Evolutionary conservation across 2,888 invertebrate genomes (phyloP).

Genomic region (Proisotoma minuta): DNA sequence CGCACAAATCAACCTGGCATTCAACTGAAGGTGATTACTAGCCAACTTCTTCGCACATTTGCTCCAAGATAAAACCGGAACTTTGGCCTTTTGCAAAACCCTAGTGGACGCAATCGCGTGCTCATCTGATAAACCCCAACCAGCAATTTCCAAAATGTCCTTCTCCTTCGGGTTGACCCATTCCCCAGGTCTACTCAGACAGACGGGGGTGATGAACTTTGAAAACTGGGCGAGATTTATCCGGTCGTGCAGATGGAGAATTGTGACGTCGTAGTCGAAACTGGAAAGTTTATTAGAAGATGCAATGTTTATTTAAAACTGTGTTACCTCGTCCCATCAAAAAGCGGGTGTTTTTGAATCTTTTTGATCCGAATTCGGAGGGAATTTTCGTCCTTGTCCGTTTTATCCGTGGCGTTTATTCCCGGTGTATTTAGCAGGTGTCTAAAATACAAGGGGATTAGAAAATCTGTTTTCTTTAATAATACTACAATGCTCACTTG

Average conservation of each 20-base stretch:
- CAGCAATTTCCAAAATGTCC: neutral
- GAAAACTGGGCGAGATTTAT: neutral
- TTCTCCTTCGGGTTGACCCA: neutral
- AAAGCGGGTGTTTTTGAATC: neutral
- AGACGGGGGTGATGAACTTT: neutral
- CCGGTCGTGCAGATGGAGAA: neutral
- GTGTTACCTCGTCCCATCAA: neutral
- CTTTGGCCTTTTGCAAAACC: neutral
- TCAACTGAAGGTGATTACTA: no score
- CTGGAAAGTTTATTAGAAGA: neutral
- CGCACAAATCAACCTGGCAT: neutral
- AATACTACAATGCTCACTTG: neutral
- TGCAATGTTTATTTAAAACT: neutral
- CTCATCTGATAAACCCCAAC: neutral
- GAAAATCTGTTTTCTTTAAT: neutral
- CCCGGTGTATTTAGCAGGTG: neutral
- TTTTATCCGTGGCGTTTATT: neutral
- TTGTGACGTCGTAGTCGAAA: constrained; percentile 4
- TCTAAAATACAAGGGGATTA: neutral
- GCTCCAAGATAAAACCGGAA: neutral
- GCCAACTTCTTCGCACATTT: neutral
- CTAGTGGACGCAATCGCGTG: neutral
- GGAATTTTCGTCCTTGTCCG: neutral
- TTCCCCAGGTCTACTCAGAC: neutral
- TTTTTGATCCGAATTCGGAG: neutral